These are phyloP conservation scores for Gonioctena quinquepunctata DNA, from an alignment of 1,140 invertebrate species.

Conservation along the genomic window DNA sequence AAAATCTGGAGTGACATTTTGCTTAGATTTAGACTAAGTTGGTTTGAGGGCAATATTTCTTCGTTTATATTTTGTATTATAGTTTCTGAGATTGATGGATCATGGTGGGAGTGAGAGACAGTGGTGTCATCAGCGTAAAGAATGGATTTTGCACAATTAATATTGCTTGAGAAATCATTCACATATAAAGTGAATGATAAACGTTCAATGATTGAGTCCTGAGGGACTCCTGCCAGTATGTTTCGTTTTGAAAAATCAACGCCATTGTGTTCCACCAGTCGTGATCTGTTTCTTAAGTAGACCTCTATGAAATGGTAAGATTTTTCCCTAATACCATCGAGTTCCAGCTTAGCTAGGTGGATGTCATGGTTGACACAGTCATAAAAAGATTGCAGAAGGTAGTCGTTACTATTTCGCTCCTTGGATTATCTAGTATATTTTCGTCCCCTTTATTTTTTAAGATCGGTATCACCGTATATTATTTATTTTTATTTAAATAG, in stretches of 20 bases:
- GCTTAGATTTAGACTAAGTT: not conserved
- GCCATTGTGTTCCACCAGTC: not conserved
- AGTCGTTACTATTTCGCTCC: not conserved
- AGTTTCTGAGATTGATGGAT: not conserved
- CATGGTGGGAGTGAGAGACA: not conserved
- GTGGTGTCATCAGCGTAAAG: not conserved
- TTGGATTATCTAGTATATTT: too few relatives aligned
- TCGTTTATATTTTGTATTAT: not conserved
- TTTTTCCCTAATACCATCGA: constrained; percentile 2
- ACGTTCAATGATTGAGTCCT: not conserved
- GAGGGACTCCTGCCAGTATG: not conserved
- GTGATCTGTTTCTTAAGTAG: not conserved
- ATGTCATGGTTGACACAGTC: not conserved
- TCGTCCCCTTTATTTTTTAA: too few relatives aligned
- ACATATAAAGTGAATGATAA: not conserved
- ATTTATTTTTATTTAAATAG: too few relatives aligned
- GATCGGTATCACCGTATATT: too few relatives aligned
- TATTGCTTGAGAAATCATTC: not conserved
- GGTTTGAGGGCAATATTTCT: not conserved
- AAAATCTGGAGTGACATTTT: not conserved
- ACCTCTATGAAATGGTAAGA: not conserved
- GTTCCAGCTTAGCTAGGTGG: not conserved
- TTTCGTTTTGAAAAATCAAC: not conserved
- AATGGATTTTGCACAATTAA: not conserved
- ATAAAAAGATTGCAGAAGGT: constrained; percentile 9